Conservation (phyloP, 1,140 invertebrate species). For the Harpegnathos saltator region DNA sequence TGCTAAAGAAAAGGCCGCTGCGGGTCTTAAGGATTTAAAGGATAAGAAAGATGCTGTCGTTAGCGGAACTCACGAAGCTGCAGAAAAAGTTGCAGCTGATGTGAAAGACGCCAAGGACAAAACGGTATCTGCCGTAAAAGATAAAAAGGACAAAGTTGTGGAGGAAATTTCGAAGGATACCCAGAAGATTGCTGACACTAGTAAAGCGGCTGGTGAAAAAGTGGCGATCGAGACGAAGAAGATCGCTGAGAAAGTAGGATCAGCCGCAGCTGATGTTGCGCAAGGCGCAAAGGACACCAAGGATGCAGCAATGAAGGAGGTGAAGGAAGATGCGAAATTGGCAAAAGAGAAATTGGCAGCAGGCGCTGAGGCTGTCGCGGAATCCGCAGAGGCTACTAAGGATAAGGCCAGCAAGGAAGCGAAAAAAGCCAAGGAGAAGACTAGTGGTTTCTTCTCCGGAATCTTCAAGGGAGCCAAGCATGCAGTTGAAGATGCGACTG, state of each 20-base stretch:
- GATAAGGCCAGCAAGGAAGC: conserved; percentile 47
- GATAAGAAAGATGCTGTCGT: conserved; percentile 42
- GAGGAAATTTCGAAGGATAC: conserved; percentile 42
- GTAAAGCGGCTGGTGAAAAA: neutral
- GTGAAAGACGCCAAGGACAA: conserved; percentile 57
- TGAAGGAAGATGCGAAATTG: conserved; percentile 27
- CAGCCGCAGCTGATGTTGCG: neutral
- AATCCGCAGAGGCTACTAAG: conserved; percentile 24
- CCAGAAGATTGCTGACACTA: neutral
- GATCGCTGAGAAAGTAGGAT: neutral
- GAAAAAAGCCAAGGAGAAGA: conserved; percentile 34
- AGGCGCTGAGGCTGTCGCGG: neutral
- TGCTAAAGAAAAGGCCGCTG: conserved; percentile 22
- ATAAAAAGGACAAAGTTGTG: conserved; percentile 54
- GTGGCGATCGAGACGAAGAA: neutral
- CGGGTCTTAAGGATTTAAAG: conserved; percentile 12
- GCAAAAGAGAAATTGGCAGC: conserved; percentile 23
- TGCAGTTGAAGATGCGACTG: neutral
- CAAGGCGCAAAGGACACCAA: neutral
- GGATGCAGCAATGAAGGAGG: conserved; percentile 32
- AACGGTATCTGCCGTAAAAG: neutral
- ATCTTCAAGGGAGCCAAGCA: conserved; percentile 71
- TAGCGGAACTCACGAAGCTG: neutral
- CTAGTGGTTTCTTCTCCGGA: conserved; percentile 63
- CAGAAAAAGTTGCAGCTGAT: conserved; percentile 6